Evolutionary conservation across 2,113 vertebrate species (phyloP).

Genomic region (Pao palembangensis): DNA sequence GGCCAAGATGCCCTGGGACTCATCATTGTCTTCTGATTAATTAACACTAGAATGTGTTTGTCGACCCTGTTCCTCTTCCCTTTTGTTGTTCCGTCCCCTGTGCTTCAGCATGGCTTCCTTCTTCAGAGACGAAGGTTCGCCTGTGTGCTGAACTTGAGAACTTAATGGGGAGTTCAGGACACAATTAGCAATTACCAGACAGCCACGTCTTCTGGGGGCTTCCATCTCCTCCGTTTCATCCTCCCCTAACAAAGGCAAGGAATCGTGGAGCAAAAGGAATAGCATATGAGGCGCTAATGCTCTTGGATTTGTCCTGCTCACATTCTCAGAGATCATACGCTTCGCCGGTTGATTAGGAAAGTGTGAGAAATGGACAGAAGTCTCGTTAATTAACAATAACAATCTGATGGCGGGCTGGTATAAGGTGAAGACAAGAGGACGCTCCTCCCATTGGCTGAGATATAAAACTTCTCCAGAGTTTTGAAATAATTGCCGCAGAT

Average conservation of each 20-base stretch:
- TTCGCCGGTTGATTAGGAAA: slow-evolving; percentile 58
- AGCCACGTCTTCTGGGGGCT: slow-evolving; percentile 60
- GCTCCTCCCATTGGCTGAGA: too few species aligned
- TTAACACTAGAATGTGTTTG: slow-evolving; percentile 60
- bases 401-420: slow-evolving; percentile 22
- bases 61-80: slow-evolving; percentile 34
- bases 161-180: slow-evolving; percentile 69
- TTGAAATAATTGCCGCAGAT: slow-evolving; percentile 34
- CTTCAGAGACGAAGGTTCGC: slow-evolving; percentile 36
- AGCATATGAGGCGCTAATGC: slow-evolving; percentile 63
- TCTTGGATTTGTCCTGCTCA: slow-evolving; percentile 59
- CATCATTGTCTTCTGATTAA: slow-evolving; percentile 64
- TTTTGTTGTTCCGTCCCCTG: slow-evolving; percentile 28
- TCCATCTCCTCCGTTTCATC: slow-evolving; percentile 56
- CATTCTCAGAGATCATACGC: slow-evolving; percentile 56
- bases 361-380: slow-evolving; percentile 41
- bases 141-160: slow-evolving; percentile 57
- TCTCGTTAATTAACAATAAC: slow-evolving; percentile 65
- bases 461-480: not conserved
- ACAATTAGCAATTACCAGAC: slow-evolving; percentile 72
- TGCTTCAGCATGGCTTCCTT: slow-evolving; percentile 30
- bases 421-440: too few species aligned
- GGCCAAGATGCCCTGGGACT: slow-evolving; percentile 39
- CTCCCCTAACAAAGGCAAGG: slow-evolving; percentile 61
- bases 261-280: slow-evolving; percentile 69